These are phyloP conservation scores for Lysandra bellargus DNA, from an alignment of 2,888 invertebrate species.

Conservation along the genomic window DNA sequence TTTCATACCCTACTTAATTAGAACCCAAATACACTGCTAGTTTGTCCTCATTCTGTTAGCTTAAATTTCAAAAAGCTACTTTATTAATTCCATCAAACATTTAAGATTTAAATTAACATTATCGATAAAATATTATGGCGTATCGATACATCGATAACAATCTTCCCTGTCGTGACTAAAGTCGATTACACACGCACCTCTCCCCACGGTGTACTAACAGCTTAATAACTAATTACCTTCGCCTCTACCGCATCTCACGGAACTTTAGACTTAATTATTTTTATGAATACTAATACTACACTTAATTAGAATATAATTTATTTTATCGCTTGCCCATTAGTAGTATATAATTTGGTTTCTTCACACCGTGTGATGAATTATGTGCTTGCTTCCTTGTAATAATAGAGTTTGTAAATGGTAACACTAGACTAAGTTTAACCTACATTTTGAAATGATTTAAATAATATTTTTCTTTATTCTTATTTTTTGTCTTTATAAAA, in stretches of 20 bases:
- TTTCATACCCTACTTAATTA: too few relatives aligned
- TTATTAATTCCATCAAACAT: neutral
- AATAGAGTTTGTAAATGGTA: neutral
- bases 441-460: neutral
- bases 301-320: conserved; percentile 20
- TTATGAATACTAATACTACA: conserved; percentile 24
- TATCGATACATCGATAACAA: conserved; percentile 11
- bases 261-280: conserved; percentile 18
- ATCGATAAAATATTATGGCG: conserved; percentile 7
- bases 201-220: conserved; percentile 13
- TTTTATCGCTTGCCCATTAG: conserved; percentile 21
- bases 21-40: too few relatives aligned
- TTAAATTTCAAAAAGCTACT: neutral
- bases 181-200: conserved; percentile 19
- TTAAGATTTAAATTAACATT: neutral
- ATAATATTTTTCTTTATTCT: too few relatives aligned
- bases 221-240: conserved; percentile 23
- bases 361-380: conserved; percentile 15
- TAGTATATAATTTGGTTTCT: conserved; percentile 24
- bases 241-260: conserved; percentile 1
- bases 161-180: conserved; percentile 25
- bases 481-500: too few relatives aligned
- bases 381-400: conserved; percentile 3
- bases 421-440: neutral
- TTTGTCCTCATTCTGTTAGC: too few relatives aligned